Percentiles rank a stretch among this genome's conserved stretches.
Evolutionary conservation across 2,888 invertebrate species (phyloP).

Genomic region (Mylabris sibirica): DNA sequence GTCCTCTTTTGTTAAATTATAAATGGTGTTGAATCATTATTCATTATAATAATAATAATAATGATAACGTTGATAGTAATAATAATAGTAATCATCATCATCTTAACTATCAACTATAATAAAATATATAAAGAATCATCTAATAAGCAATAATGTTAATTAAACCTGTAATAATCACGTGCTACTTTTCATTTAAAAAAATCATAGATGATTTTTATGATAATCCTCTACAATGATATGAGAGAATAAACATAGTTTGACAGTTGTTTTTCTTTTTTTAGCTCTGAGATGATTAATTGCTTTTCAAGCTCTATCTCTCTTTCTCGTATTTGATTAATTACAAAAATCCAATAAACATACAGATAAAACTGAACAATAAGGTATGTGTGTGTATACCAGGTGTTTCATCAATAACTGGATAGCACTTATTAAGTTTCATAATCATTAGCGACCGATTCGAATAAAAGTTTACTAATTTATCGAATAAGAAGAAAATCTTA

Average conservation of each 20-base stretch:
- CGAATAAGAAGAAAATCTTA: too few species aligned
- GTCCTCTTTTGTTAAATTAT: slow-evolving; percentile 31
- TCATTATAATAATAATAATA: slow-evolving; percentile 31
- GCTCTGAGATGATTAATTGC: neutral
- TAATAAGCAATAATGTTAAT: slow-evolving; percentile 11
- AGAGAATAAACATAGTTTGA: neutral
- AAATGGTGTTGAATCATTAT: slow-evolving; percentile 35
- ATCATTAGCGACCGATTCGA: too few species aligned
- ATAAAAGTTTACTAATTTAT: too few species aligned
- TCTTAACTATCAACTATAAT: slow-evolving; percentile 11
- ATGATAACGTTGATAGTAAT: slow-evolving; percentile 21
- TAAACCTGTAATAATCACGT: neutral
- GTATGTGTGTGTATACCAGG: neutral
- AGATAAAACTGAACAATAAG: neutral
- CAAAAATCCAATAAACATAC: neutral
- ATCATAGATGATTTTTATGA: neutral
- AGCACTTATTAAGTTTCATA: too few species aligned
- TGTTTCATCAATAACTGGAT: too few species aligned
- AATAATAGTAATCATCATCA: slow-evolving; percentile 26
- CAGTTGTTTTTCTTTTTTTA: neutral
- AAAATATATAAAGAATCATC: slow-evolving; percentile 11
- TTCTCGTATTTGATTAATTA: neutral
- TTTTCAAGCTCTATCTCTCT: slow-evolving; percentile 2
- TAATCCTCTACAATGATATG: neutral
- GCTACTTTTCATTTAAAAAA: slow-evolving; percentile 9